Evolutionary conservation across 2,113 vertebrate genomes (phyloP).

Genomic region (Tinamus guttatus): DNA sequence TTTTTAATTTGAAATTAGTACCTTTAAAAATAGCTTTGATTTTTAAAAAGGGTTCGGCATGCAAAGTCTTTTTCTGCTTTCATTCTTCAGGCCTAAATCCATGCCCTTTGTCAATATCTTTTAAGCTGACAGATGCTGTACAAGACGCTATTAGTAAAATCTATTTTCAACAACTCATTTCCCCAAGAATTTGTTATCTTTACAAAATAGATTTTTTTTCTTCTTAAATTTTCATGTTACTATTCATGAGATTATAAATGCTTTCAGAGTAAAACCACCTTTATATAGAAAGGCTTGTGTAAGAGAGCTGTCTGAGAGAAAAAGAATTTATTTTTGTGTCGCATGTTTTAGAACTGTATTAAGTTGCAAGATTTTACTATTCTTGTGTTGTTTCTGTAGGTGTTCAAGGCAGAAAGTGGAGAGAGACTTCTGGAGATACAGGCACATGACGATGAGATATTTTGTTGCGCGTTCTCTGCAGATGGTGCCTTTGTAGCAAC

Average conservation of each 20-base stretch:
- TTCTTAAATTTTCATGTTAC: neutral
- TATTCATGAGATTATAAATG: neutral
- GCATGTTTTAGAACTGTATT: neutral
- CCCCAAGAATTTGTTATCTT: neutral
- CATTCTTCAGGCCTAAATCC: neutral
- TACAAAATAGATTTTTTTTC: neutral
- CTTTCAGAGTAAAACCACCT: neutral
- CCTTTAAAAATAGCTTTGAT: neutral
- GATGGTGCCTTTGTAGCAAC: slow-evolving; percentile 90
- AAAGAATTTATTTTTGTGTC: neutral
- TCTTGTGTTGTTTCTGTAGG: slow-evolving; percentile 73
- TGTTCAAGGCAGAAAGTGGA: slow-evolving; percentile 91
- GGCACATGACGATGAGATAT: slow-evolving; percentile 92
- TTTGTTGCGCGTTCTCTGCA: slow-evolving; percentile 92
- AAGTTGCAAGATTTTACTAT: neutral
- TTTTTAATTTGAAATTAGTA: neutral
- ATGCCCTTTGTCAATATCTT: neutral
- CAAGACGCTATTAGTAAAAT: neutral
- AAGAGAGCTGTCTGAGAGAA: neutral
- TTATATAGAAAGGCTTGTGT: neutral
- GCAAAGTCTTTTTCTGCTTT: no score
- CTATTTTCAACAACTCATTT: neutral
- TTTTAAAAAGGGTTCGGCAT: neutral
- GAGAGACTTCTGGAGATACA: slow-evolving; percentile 88
- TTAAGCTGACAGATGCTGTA: neutral